These are phyloP conservation scores for Stomatorhinus ivindoensis DNA, from an alignment of 2,113 vertebrate species.

Conservation along the genomic window DNA sequence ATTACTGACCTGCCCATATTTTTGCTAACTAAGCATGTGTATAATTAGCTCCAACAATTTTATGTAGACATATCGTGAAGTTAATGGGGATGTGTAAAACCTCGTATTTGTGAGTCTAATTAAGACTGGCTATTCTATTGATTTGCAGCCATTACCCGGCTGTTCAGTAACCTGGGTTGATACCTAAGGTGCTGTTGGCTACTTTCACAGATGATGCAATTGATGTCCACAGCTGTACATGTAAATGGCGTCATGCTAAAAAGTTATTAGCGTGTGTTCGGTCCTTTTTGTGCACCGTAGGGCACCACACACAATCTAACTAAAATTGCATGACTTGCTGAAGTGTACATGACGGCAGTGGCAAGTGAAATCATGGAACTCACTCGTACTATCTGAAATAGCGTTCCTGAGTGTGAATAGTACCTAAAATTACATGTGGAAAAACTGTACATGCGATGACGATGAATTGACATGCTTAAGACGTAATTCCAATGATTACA, in stretches of 20 bases:
- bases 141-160: slow-evolving; percentile 37
- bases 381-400: background rate
- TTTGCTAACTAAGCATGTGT: background rate
- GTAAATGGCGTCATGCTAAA: slow-evolving; percentile 31
- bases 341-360: background rate
- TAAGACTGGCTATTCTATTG: slow-evolving; percentile 34
- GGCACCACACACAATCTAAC: background rate
- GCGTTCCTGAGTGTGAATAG: background rate
- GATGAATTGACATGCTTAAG: background rate
- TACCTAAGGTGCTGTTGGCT: slow-evolving; percentile 34
- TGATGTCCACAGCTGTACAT: slow-evolving; percentile 32
- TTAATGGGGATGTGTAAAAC: slow-evolving; percentile 36
- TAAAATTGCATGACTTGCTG: background rate
- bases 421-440: background rate
- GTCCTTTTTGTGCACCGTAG: background rate
- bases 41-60: slow-evolving; percentile 32
- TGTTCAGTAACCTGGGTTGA: slow-evolving; percentile 27
- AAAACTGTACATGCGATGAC: background rate
- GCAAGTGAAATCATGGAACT: background rate
- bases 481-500: background rate
- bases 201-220: slow-evolving; percentile 35
- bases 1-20: background rate
- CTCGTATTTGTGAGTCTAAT: slow-evolving; percentile 40
- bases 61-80: slow-evolving; percentile 32
- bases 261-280: slow-evolving; percentile 15